phyloP scores from a whole-genome alignment of 2,888 invertebrate genomes.

The Chymomyza procnemis region DNA sequence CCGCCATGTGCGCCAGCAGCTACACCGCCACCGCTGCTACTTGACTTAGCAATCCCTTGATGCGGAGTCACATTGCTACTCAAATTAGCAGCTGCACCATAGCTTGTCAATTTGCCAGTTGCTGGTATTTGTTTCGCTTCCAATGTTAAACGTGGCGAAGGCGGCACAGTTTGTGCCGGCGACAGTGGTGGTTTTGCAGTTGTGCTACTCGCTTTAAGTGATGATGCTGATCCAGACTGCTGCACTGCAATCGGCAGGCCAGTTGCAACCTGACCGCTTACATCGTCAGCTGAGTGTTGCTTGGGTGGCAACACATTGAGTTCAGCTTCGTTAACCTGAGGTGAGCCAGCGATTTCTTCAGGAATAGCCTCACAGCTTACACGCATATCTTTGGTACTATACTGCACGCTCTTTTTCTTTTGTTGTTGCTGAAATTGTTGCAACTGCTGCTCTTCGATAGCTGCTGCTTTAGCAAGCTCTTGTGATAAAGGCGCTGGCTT shows the following conservation, averaged over 20 bases:
- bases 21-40: constrained; percentile 57
- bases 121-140: constrained; percentile 19
- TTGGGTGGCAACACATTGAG: constrained; percentile 70
- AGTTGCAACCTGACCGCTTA: constrained; percentile 54
- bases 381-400: constrained; percentile 86
- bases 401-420: constrained; percentile 80
- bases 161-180: constrained; percentile 80
- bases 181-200: constrained; percentile 83
- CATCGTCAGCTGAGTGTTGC: constrained; percentile 78
- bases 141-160: constrained; percentile 78
- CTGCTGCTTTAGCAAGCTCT: constrained; percentile 66
- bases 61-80: constrained; percentile 20
- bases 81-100: constrained; percentile 15
- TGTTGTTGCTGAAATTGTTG: constrained; percentile 61
- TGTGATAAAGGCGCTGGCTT: constrained; percentile 74
- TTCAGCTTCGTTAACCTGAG: constrained; percentile 77
- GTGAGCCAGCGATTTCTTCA: constrained; percentile 89
- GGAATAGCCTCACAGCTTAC: constrained; percentile 94
- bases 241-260: constrained; percentile 53
- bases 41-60: constrained; percentile 67
- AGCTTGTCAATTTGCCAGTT: constrained; percentile 41
- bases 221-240: constrained; percentile 72
- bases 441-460: constrained; percentile 42
- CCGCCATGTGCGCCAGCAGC: constrained; percentile 30
- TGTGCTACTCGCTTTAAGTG: constrained; percentile 73